A percentile compares a stretch with the other conserved stretches of the same genome.
Conservation (phyloP, 2,113 vertebrate species). For the Ptilorrhoa leucosticta region DNA sequence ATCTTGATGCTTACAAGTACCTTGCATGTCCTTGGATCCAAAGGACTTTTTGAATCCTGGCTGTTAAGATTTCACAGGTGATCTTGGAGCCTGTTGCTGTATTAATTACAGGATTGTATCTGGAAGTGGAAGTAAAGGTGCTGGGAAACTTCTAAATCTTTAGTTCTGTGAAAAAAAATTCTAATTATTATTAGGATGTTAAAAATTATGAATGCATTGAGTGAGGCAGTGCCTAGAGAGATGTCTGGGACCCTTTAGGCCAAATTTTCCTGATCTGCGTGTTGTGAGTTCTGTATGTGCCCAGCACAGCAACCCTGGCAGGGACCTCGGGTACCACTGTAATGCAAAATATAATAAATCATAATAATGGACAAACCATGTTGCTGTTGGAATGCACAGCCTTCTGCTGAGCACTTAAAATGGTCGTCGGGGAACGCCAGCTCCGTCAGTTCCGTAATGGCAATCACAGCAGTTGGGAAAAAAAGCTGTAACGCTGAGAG, state of each 20-base stretch:
- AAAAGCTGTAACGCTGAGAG: background rate
- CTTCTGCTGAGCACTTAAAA: background rate
- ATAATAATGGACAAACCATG: background rate
- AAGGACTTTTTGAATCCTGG: background rate
- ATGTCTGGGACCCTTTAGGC: background rate
- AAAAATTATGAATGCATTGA: background rate
- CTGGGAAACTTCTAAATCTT: background rate
- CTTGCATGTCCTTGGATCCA: background rate
- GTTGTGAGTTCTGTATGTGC: background rate
- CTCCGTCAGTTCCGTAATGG: background rate
- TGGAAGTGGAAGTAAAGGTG: background rate
- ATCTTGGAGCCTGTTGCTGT: background rate
- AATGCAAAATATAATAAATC: slow-evolving; percentile 7
- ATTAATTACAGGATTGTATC: background rate
- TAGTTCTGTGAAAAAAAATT: background rate
- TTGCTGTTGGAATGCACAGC: background rate
- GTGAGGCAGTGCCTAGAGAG: background rate
- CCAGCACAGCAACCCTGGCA: background rate
- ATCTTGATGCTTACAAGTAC: background rate
- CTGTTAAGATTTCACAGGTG: background rate
- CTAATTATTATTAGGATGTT: background rate
- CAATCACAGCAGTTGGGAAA: background rate
- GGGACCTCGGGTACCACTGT: background rate
- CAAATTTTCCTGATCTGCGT: background rate
- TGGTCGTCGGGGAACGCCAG: background rate